phyloP scores from a whole-genome alignment of 2,888 invertebrate genomes.

The Polymixis lichenea region DNA sequence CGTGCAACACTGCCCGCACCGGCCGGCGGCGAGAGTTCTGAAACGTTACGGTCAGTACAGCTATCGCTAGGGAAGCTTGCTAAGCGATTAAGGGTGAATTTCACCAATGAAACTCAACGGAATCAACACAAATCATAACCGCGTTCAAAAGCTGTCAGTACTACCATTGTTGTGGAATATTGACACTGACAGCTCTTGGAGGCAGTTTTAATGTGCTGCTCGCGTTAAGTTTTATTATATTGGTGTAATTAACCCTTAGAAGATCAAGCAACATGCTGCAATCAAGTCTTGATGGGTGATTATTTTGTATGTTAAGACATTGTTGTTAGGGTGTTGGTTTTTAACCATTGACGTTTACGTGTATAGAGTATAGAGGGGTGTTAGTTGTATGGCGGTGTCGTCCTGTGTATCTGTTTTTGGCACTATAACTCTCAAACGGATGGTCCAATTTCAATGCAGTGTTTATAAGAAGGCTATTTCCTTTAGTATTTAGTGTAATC shows the following conservation, averaged over 20 bases:
- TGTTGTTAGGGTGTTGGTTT: not conserved
- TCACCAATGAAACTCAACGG: not conserved
- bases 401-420: not conserved
- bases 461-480: not conserved
- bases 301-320: constrained; percentile 7
- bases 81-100: constrained; percentile 4
- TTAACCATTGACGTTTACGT: not conserved
- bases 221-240: not conserved
- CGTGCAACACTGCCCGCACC: constrained; percentile 96
- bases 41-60: constrained; percentile 67
- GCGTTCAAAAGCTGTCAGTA: not conserved
- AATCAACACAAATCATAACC: not conserved
- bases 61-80: constrained; percentile 27
- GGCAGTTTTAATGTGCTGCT: not conserved
- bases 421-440: not conserved
- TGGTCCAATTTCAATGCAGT: not conserved
- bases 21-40: constrained; percentile 97
- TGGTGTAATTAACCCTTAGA: not conserved
- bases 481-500: not conserved
- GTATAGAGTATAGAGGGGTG: too few relatives aligned
- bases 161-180: not conserved
- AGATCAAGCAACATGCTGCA: constrained; percentile 50
- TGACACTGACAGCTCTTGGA: not conserved
- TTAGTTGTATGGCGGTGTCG: not conserved
- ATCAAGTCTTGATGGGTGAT: constrained; percentile 35